A percentile compares a stretch with the other conserved stretches of the same genome.
Conservation (phyloP, 2,797 vertebrate species). For the Fringilla coelebs region DNA sequence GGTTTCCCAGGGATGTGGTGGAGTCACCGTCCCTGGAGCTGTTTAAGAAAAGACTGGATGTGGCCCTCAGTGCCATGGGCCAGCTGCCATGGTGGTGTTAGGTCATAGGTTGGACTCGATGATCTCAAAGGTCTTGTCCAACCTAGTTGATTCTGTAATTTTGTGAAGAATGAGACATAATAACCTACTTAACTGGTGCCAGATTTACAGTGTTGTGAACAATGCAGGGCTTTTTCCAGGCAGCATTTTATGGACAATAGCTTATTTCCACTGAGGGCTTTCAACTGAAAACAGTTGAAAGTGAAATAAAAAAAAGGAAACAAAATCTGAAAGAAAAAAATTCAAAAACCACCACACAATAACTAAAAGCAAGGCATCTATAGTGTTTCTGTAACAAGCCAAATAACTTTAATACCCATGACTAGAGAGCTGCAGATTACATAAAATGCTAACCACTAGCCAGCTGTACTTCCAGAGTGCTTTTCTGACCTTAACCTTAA, state of each 20-base stretch:
- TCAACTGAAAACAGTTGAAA: neutral
- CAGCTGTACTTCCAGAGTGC: neutral
- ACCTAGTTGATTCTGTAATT: neutral
- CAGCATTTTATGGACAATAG: neutral
- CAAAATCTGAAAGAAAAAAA: neutral
- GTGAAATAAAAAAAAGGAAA: neutral
- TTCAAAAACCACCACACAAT: neutral
- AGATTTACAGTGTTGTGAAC: neutral
- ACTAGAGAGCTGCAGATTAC: neutral
- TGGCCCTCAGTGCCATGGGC: neutral
- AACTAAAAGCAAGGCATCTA: neutral
- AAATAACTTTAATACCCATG: neutral
- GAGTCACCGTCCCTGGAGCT: neutral
- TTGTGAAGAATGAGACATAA: neutral
- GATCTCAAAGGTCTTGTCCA: neutral
- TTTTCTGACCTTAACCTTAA: neutral
- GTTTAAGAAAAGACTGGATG: neutral
- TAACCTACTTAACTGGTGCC: neutral
- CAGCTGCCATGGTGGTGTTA: neutral
- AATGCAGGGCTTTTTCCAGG: neutral
- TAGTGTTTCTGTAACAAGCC: neutral
- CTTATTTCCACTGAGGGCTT: neutral
- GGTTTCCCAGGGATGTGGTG: neutral
- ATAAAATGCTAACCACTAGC: neutral
- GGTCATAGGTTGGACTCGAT: rapidly evolving